phyloP scores from a whole-genome alignment of 2,888 invertebrate genomes.

The Nomada fucata region DNA sequence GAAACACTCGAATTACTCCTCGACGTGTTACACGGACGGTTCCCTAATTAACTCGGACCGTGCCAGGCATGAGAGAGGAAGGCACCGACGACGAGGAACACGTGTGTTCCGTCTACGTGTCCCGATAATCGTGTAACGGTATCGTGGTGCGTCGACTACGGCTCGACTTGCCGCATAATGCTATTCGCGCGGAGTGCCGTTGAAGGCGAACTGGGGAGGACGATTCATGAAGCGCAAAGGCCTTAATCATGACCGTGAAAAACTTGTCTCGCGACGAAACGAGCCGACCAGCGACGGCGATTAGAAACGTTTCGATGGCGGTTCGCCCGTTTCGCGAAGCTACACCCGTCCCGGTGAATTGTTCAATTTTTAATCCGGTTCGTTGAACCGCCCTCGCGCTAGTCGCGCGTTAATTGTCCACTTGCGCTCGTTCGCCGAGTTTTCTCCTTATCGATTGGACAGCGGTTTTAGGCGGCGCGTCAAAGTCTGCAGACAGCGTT shows the following conservation, averaged over 20 bases:
- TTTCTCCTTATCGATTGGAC: not conserved
- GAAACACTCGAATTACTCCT: not conserved
- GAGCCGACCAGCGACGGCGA: no score
- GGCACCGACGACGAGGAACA: not conserved
- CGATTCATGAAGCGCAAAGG: not conserved
- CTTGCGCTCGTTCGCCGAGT: not conserved
- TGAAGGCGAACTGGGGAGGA: slow-evolving; percentile 7
- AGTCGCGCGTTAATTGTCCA: slow-evolving; percentile 5
- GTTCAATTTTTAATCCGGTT: slow-evolving; percentile 5
- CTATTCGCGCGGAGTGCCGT: slow-evolving; percentile 7
- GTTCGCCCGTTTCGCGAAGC: no score
- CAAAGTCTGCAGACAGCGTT: no score
- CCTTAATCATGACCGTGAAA: slow-evolving; percentile 3
- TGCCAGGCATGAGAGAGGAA: not conserved
- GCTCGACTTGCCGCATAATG: slow-evolving; percentile 21
- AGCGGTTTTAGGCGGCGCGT: no score
- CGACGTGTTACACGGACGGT: not conserved
- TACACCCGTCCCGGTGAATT: not conserved
- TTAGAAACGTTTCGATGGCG: not conserved
- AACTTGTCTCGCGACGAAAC: not conserved
- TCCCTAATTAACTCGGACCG: slow-evolving; percentile 14
- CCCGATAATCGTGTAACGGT: slow-evolving; percentile 29
- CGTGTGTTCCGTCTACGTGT: slow-evolving; percentile 3
- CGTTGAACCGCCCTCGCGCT: not conserved
- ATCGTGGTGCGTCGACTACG: slow-evolving; percentile 3